Conservation (phyloP, 2,113 vertebrate genomes). For the Vicugna pacos region DNA sequence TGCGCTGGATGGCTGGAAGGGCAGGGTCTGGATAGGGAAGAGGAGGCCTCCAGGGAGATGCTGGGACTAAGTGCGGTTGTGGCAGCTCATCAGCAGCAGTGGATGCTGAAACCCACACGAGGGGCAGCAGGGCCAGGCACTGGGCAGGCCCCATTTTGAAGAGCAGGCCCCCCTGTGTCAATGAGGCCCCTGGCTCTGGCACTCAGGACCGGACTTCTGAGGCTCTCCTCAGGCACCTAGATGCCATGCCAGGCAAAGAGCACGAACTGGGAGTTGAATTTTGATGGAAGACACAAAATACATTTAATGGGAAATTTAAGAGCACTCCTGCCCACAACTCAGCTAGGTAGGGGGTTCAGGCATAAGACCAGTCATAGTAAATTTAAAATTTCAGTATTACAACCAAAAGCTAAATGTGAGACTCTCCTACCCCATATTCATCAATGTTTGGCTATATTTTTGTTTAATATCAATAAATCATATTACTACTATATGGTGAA, state of each 20-base stretch:
- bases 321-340: not conserved
- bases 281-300: not conserved
- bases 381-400: not conserved
- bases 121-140: not conserved
- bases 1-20: accelerated
- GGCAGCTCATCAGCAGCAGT: not conserved
- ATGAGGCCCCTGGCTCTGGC: no score
- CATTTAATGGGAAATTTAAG: not conserved
- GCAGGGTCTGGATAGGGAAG: not conserved
- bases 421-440: not conserved
- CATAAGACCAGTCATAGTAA: not conserved
- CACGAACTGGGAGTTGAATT: not conserved
- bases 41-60: not conserved
- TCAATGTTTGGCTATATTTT: not conserved
- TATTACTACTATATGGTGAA: not conserved
- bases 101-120: not conserved
- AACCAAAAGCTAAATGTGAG: not conserved
- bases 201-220: not conserved
- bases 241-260: not conserved
- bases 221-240: not conserved
- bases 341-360: not conserved
- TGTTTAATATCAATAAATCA: not conserved
- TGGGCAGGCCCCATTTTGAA: not conserved
- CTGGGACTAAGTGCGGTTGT: not conserved
- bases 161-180: not conserved